phyloP scores from a whole-genome alignment of 2,113 vertebrate species.

The Mixornis gularis region DNA sequence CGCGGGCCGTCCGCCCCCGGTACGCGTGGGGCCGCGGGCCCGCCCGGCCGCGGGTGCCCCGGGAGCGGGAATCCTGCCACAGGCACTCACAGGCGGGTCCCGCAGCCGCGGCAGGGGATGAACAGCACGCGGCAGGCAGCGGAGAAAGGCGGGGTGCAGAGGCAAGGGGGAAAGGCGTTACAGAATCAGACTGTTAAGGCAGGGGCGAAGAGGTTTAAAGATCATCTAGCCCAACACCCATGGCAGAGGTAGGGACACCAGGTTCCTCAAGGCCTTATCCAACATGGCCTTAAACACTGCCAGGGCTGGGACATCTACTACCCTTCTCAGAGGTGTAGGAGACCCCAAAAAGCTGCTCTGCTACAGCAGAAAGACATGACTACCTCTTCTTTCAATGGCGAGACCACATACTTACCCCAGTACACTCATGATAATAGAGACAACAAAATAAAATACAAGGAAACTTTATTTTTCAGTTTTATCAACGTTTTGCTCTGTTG shows the following conservation, averaged over 20 bases:
- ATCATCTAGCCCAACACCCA: accelerated
- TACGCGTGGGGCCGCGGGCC: no score
- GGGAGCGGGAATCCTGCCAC: no score
- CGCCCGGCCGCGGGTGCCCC: not conserved
- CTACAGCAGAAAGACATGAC: not conserved
- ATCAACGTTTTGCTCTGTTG: constrained; percentile 64
- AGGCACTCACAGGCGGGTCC: accelerated
- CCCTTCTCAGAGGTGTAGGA: not conserved
- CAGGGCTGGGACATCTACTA: accelerated
- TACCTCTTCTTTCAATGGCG: not conserved
- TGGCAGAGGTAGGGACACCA: accelerated
- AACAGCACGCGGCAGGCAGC: accelerated
- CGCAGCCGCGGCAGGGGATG: not conserved
- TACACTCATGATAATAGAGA: accelerated
- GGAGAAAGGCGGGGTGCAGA: accelerated
- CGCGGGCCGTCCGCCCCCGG: no score
- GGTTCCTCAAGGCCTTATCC: not conserved
- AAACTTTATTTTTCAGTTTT: constrained; percentile 78
- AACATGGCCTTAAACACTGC: no score
- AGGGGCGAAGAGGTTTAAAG: accelerated
- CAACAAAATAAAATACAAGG: constrained; percentile 76
- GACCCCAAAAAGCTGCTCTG: not conserved
- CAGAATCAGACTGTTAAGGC: accelerated
- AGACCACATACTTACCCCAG: not conserved
- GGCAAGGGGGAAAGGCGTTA: accelerated